These are phyloP conservation scores for Nesometra sesokonis DNA, from an alignment of 35 echinoderm and acorn worm species.

Conservation along the genomic window DNA sequence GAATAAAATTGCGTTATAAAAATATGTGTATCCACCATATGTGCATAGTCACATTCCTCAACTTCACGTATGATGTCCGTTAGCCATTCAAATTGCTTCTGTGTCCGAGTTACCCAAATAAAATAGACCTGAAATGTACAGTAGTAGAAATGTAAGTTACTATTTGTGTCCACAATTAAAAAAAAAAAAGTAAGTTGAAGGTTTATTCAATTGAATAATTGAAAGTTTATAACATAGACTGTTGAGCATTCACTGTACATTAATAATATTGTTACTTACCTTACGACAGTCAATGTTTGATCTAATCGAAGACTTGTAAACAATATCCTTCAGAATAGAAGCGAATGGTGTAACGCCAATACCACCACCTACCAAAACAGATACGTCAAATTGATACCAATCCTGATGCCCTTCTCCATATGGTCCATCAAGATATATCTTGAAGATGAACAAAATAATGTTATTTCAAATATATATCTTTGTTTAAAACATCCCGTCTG, in stretches of 20 bases:
- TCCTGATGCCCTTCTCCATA: slow-evolving; percentile 65
- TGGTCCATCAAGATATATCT: slow-evolving; percentile 62
- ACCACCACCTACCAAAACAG: slow-evolving; percentile 49
- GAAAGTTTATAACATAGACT: no score
- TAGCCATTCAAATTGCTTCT: slow-evolving; percentile 76
- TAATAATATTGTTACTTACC: slow-evolving; percentile 20
- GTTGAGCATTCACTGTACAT: no score
- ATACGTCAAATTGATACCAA: slow-evolving; percentile 64
- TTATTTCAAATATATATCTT: neutral
- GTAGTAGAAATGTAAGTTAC: no score
- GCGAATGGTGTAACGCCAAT: slow-evolving; percentile 70
- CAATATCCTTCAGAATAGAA: slow-evolving; percentile 39
- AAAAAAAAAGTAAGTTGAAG: no score
- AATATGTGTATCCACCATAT: slow-evolving; percentile 52
- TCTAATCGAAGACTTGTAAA: slow-evolving; percentile 8
- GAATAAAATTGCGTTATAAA: slow-evolving; percentile 82
- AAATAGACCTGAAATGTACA: slow-evolving; percentile 59
- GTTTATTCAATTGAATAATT: no score
- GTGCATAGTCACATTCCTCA: slow-evolving; percentile 31
- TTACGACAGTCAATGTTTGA: slow-evolving; percentile 24
- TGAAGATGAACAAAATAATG: neutral
- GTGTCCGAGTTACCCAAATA: slow-evolving; percentile 63
- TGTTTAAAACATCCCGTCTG: no score
- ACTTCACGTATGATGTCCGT: slow-evolving; percentile 60
- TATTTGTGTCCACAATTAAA: no score